Conservation (phyloP, 30 jellyfish, hydroid and myxozoan species). For the Nemopilema nomurai region DNA sequence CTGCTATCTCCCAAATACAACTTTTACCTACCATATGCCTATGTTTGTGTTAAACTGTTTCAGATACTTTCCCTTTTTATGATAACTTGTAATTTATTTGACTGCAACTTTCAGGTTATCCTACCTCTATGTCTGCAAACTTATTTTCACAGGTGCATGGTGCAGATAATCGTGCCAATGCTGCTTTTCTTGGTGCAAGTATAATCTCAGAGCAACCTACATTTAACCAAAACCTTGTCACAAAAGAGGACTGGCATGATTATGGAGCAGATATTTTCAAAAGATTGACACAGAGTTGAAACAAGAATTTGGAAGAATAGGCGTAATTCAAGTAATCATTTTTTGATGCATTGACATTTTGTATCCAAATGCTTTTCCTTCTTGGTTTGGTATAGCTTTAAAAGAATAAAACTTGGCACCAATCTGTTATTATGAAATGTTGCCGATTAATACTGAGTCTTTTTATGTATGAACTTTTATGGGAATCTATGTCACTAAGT, state of each 20-base stretch:
- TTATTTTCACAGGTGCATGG: conserved; percentile 73
- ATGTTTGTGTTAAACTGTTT: no score
- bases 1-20: no score
- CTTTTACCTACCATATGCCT: no score
- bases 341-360: no score
- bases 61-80: neutral
- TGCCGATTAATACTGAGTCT: no score
- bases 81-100: neutral
- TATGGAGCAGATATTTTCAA: conserved; percentile 55
- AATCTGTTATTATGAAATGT: no score
- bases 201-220: conserved; percentile 75
- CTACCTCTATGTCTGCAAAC: neutral
- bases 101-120: neutral
- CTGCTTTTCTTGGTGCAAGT: conserved; percentile 90
- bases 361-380: no score
- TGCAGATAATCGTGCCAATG: conserved; percentile 72
- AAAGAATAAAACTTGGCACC: no score
- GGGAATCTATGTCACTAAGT: no score
- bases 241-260: conserved; percentile 74
- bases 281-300: conserved; percentile 27
- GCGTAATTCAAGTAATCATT: neutral
- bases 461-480: no score
- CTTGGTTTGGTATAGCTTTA: no score
- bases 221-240: conserved; percentile 53
- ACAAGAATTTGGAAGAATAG: neutral